Evolutionary conservation across 2,888 invertebrate genomes (phyloP).

Genomic region (Gortyna flavago): DNA sequence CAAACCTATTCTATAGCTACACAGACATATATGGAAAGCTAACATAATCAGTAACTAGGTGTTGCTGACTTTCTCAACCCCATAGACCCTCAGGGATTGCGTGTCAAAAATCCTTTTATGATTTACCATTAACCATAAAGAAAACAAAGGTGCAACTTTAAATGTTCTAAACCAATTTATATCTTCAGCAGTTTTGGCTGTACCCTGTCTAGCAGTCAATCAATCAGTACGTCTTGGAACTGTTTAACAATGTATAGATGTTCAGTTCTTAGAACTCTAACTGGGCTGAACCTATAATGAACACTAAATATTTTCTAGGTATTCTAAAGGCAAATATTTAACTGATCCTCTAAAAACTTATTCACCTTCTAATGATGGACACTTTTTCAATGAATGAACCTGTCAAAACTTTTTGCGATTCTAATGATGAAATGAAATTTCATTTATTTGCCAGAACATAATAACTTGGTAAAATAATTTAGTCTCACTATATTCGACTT

Average conservation of each 20-base stretch:
- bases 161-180: conserved; percentile 1
- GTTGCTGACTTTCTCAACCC: not conserved
- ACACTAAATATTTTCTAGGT: not conserved
- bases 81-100: not conserved
- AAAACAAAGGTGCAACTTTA: conserved; percentile 12
- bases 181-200: not conserved
- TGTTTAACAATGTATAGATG: conserved; percentile 33
- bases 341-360: not conserved
- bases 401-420: not conserved
- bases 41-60: too few relatives aligned
- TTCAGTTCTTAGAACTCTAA: conserved; percentile 30
- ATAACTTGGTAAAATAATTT: too few relatives aligned
- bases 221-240: conserved; percentile 40
- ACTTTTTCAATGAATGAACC: not conserved
- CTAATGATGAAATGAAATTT: too few relatives aligned
- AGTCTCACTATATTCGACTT: too few relatives aligned
- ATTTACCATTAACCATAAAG: not conserved
- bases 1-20: too few relatives aligned
- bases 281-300: conserved; percentile 8
- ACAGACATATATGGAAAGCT: too few relatives aligned
- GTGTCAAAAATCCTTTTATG: not conserved
- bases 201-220: conserved; percentile 42
- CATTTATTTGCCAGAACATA: too few relatives aligned
- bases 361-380: not conserved
- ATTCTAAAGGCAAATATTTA: not conserved